Evolutionary conservation across 2,797 vertebrate genomes (phyloP).

Genomic region (Phataginus tricuspis): DNA sequence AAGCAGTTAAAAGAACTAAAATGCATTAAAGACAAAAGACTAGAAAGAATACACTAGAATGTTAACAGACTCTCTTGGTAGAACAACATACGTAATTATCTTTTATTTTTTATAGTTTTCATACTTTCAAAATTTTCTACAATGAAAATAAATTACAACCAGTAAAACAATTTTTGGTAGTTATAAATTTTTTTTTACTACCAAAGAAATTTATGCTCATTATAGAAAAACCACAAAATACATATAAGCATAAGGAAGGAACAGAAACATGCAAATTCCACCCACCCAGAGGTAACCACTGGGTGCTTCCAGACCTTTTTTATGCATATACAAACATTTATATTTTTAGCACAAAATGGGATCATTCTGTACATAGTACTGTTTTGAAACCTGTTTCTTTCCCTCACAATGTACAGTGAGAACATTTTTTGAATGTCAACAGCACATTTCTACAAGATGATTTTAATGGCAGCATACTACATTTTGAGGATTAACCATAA

Average conservation of each 20-base stretch:
- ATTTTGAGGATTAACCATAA: constrained; percentile 16
- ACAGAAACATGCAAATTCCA: constrained; percentile 77
- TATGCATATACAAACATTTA: constrained; percentile 80
- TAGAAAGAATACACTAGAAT: constrained; percentile 67
- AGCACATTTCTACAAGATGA: constrained; percentile 51
- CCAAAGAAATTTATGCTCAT: constrained; percentile 81
- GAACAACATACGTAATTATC: constrained; percentile 68
- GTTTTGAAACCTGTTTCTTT: constrained; percentile 70
- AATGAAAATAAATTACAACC: constrained; percentile 77
- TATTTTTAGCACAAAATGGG: constrained; percentile 79
- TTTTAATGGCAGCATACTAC: constrained; percentile 7
- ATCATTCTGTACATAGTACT: constrained; percentile 76
- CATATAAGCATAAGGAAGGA: constrained; percentile 76
- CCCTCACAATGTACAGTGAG: constrained; percentile 58
- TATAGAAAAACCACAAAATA: constrained; percentile 79
- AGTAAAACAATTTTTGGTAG: constrained; percentile 80
- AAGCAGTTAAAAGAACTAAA: constrained; percentile 61
- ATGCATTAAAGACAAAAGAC: constrained; percentile 48
- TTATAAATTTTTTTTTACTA: constrained; percentile 74
- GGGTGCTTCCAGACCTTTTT: constrained; percentile 76
- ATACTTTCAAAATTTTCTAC: constrained; percentile 77
- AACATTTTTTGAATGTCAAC: constrained; percentile 57
- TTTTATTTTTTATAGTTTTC: constrained; percentile 75
- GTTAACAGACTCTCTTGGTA: constrained; percentile 68
- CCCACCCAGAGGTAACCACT: constrained; percentile 77